Conservation (phyloP, 2,888 invertebrate species). For the Xestia rhomboidea region DNA sequence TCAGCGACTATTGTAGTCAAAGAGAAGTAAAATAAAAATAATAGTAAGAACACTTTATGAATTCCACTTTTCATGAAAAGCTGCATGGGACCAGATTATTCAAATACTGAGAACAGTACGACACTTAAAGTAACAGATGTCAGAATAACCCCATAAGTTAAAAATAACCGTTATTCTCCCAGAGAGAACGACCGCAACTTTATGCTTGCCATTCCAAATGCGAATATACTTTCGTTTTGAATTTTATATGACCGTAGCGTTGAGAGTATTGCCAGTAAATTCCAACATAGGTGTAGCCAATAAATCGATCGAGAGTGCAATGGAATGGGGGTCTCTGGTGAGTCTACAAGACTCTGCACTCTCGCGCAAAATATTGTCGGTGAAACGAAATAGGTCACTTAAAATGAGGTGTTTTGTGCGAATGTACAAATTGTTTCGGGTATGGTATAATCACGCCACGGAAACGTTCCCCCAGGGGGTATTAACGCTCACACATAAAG, state of each 20-base stretch:
- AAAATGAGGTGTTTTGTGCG: slow-evolving; percentile 33
- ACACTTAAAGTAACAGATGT: slow-evolving; percentile 4
- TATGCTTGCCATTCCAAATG: slow-evolving; percentile 43
- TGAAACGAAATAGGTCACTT: slow-evolving; percentile 46
- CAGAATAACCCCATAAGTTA: slow-evolving; percentile 1
- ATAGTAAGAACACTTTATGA: background rate
- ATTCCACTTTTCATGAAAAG: background rate
- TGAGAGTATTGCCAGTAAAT: slow-evolving; percentile 55
- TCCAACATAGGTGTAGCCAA: slow-evolving; percentile 55
- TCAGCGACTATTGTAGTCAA: too few relatives aligned
- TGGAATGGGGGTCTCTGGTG: slow-evolving; percentile 59
- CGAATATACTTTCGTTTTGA: slow-evolving; percentile 50
- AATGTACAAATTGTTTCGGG: slow-evolving; percentile 42
- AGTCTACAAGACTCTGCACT: slow-evolving; percentile 72
- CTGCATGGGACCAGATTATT: background rate
- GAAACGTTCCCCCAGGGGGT: slow-evolving; percentile 18
- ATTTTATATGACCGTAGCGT: slow-evolving; percentile 53
- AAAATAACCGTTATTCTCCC: slow-evolving; percentile 31
- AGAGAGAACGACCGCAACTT: slow-evolving; percentile 18
- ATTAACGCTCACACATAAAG: slow-evolving; percentile 39
- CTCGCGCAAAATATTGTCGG: slow-evolving; percentile 52
- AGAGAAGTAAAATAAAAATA: too few relatives aligned
- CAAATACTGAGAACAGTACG: slow-evolving; percentile 2
- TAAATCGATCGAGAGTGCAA: slow-evolving; percentile 65
- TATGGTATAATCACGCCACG: slow-evolving; percentile 38